Evolutionary conservation across 2,888 invertebrate genomes (phyloP).

Genomic region (Eupithecia abbreviata): DNA sequence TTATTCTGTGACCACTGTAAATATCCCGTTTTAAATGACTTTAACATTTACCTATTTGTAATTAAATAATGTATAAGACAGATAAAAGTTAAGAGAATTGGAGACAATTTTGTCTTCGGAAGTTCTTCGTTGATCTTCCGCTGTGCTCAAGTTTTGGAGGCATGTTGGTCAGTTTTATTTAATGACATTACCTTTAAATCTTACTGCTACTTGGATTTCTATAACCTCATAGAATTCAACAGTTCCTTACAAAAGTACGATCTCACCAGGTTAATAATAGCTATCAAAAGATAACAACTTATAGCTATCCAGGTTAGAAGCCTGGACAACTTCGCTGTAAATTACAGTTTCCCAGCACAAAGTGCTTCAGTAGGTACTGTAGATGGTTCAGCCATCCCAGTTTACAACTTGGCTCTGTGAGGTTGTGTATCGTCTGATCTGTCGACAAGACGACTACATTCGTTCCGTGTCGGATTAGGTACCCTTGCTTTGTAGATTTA

Average conservation of each 20-base stretch:
- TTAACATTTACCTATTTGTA: background rate
- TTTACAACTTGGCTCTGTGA: background rate
- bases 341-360: conserved; percentile 6
- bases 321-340: background rate
- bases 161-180: background rate
- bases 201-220: background rate
- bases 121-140: background rate
- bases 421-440: background rate
- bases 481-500: background rate
- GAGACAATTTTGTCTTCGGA: background rate
- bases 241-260: background rate
- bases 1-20: too few species aligned
- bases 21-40: too few species aligned
- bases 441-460: background rate
- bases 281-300: background rate
- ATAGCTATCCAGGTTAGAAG: background rate
- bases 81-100: background rate
- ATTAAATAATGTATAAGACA: background rate
- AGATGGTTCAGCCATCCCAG: background rate
- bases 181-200: background rate
- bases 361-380: background rate
- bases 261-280: background rate
- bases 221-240: background rate
- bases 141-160: background rate
- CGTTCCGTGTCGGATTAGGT: background rate